Percentiles rank a stretch among this genome's conserved stretches.
These are phyloP conservation scores for Clivina fossor DNA, from an alignment of 2,888 invertebrate species.

Conservation along the genomic window DNA sequence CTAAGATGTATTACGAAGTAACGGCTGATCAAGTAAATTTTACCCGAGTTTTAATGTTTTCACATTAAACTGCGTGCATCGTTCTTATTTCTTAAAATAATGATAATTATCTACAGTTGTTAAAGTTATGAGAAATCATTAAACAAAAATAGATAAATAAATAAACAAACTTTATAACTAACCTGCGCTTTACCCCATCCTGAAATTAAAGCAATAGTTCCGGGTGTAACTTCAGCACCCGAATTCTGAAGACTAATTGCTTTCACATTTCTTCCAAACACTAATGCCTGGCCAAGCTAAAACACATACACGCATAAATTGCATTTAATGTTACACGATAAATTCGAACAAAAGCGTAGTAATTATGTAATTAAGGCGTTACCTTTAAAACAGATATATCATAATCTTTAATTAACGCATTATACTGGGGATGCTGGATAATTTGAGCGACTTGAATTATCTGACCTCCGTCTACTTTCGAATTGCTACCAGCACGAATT, in stretches of 20 bases:
- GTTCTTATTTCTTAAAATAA: no score
- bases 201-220: slow-evolving; percentile 24
- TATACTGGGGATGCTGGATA: slow-evolving; percentile 35
- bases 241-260: slow-evolving; percentile 13
- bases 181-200: slow-evolving; percentile 28
- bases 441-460: slow-evolving; percentile 32
- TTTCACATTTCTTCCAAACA: slow-evolving; percentile 18
- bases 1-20: no score
- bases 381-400: slow-evolving; percentile 36
- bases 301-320: no score
- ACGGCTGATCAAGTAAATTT: no score
- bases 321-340: neutral
- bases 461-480: slow-evolving; percentile 33
- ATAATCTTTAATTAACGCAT: slow-evolving; percentile 32
- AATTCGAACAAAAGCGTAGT: neutral
- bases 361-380: neutral
- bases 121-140: slow-evolving; percentile 1
- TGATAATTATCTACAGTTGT: neutral
- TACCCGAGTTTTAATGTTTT: no score
- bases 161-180: no score
- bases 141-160: neutral
- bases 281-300: slow-evolving; percentile 18
- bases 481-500: slow-evolving; percentile 36
- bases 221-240: slow-evolving; percentile 3
- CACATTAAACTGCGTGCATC: no score